Evolutionary conservation across 30 jellyfish, hydroid and myxozoan genomes (phyloP).

Genomic region (Pelagia noctiluca): DNA sequence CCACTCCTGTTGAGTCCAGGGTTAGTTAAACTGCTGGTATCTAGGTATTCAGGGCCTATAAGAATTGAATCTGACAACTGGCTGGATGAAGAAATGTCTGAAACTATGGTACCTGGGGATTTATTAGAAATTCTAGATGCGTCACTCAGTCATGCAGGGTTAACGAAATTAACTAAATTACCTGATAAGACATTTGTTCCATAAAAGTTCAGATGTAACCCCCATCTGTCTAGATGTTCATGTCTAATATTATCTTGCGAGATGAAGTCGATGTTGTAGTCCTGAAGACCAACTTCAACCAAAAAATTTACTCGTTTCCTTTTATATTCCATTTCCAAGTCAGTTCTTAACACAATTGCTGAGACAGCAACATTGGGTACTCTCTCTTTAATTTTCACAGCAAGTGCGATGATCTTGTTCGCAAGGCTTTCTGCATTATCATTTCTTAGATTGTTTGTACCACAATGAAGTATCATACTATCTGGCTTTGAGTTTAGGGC

Average conservation of each 20-base stretch:
- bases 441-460: constrained; percentile 36
- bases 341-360: constrained; percentile 40
- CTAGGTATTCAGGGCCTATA: too few relatives aligned
- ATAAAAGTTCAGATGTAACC: constrained; percentile 22
- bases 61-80: too few relatives aligned
- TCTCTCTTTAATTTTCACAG: constrained; percentile 19
- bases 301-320: constrained; percentile 13
- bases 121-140: too few relatives aligned
- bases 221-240: constrained; percentile 39
- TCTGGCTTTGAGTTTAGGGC: constrained; percentile 33
- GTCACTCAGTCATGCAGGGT: too few relatives aligned
- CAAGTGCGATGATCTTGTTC: constrained; percentile 42
- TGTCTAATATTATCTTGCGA: constrained; percentile 18
- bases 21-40: too few relatives aligned
- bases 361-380: too few relatives aligned
- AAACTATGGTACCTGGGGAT: too few relatives aligned
- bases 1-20: too few relatives aligned
- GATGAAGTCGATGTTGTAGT: constrained; percentile 25
- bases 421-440: constrained; percentile 34
- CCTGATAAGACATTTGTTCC: constrained; percentile 43
- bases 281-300: constrained; percentile 26
- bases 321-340: constrained; percentile 30
- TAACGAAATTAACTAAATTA: too few relatives aligned
- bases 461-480: constrained; percentile 15
- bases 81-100: too few relatives aligned